phyloP scores from a whole-genome alignment of 2,888 invertebrate species.

The Drosophila engyochracea region DNA sequence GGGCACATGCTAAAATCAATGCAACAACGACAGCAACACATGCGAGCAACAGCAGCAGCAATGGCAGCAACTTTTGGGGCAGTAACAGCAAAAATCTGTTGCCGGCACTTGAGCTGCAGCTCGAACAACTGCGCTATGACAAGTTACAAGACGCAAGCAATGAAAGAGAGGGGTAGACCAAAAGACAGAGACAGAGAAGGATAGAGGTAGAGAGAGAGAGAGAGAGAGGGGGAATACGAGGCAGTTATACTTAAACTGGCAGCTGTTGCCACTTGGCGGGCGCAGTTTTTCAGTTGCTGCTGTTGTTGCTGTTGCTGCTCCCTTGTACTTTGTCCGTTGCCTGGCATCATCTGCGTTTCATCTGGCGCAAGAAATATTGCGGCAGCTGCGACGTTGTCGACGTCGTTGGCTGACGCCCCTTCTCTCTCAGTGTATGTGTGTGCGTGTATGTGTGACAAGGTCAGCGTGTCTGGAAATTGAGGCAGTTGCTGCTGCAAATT shows the following conservation, averaged over 20 bases:
- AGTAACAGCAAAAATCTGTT: slow-evolving; percentile 72
- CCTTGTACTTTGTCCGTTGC: slow-evolving; percentile 26
- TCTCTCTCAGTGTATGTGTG: slow-evolving; percentile 19
- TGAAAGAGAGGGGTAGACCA: neutral
- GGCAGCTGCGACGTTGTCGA: slow-evolving; percentile 73
- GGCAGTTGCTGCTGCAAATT: slow-evolving; percentile 68
- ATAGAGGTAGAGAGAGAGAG: neutral
- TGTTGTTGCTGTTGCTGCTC: slow-evolving; percentile 35
- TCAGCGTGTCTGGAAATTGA: slow-evolving; percentile 77
- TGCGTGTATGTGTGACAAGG: slow-evolving; percentile 67
- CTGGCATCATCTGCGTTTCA: slow-evolving; percentile 84
- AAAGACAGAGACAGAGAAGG: neutral
- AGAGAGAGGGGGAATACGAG: slow-evolving; percentile 4
- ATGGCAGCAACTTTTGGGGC: slow-evolving; percentile 41
- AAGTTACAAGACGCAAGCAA: slow-evolving; percentile 62
- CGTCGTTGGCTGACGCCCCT: slow-evolving; percentile 55
- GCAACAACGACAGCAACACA: slow-evolving; percentile 66
- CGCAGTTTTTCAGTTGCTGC: slow-evolving; percentile 66
- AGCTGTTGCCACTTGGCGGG: slow-evolving; percentile 76
- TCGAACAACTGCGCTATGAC: slow-evolving; percentile 78
- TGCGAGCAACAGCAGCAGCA: slow-evolving; percentile 46
- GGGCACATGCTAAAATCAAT: slow-evolving; percentile 55
- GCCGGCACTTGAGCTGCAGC: slow-evolving; percentile 76
- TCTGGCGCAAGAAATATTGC: slow-evolving; percentile 84
- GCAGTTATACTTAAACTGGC: slow-evolving; percentile 49